Conservation (phyloP, 2,797 vertebrate species). For the Gymnoscopelus microlampas region DNA sequence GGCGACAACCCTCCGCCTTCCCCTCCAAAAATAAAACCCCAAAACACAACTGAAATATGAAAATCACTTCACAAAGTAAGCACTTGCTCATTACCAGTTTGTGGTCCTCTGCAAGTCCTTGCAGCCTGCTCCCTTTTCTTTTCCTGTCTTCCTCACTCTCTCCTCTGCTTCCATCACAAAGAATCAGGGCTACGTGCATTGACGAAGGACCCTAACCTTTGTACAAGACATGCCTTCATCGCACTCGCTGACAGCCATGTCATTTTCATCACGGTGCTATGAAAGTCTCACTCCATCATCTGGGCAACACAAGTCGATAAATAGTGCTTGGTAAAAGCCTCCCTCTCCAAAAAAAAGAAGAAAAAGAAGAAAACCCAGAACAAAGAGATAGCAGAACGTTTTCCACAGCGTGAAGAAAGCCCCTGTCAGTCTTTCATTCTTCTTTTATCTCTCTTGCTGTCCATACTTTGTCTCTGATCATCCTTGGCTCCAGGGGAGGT, state of each 20-base stretch:
- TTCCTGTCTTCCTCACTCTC: constrained; percentile 45
- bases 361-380: constrained; percentile 51
- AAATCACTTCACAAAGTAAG: constrained; percentile 42
- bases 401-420: constrained; percentile 38
- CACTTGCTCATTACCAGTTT: constrained; percentile 49
- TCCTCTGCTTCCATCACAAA: constrained; percentile 69
- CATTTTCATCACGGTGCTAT: constrained; percentile 33
- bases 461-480: constrained; percentile 53
- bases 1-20: constrained; percentile 7
- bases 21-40: neutral
- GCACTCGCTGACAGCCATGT: constrained; percentile 29
- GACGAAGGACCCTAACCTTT: constrained; percentile 50
- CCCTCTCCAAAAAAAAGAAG: neutral
- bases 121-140: constrained; percentile 52
- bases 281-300: constrained; percentile 35
- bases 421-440: constrained; percentile 46
- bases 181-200: constrained; percentile 51
- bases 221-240: constrained; percentile 38
- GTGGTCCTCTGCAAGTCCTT: constrained; percentile 53
- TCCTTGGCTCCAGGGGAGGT: constrained; percentile 68
- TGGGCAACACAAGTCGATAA: constrained; percentile 17
- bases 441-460: constrained; percentile 53
- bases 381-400: constrained; percentile 61
- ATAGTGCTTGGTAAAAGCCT: constrained; percentile 5
- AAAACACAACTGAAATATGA: constrained; percentile 32